Evolutionary conservation across 2,113 vertebrate genomes (phyloP), one percentile per base, ranked within the genome.

Genomic region (Gobio gobio): DNA sequence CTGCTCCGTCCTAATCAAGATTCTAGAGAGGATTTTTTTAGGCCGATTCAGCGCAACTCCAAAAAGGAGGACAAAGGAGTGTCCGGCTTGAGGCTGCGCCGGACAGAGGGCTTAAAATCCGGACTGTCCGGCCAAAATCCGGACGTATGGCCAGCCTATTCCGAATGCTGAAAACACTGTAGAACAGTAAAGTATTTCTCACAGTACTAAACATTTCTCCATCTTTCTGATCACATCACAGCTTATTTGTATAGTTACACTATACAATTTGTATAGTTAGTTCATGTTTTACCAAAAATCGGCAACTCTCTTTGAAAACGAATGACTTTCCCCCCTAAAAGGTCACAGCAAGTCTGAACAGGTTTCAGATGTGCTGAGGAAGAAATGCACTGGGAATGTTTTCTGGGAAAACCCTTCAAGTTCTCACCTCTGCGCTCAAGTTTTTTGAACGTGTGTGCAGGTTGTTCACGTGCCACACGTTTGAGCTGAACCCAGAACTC

Each of bases 331-430:
- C 24, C 16, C 47, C 47, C 3, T 10, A 22, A 36, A 20, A 22
- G 36, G 33, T 76, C 14, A 2, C 77, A 26, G 22, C 45, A n/a
- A 79, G 12, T 45, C 12, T 79, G 36, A 45, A 18, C 58, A 26
- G 56, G n/a, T 9, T 80, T 80, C 43, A 64, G 56, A 47, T 79
- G n/a, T 61, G 16, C 9, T n/a, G 54, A 78, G n/a, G 74, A 13
- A 59, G 5, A 64, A 47, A 45, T 80, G 58, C 4, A 6, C 43
- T 81, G 74, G 8, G 47, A 76, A 76, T 14, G 58, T 49, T 84
- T 64, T 64, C 73, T 24, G 59, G 73, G 59, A 66, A 84, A 84
- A 40, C 10, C 59, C 20, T n/a, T 54, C 6, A 54, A 64, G 45
- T 22, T 43, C 20, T 24, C 20, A 13, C 22, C 26, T 9, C 6